A percentile compares a stretch with the other conserved stretches of the same genome.
These are phyloP conservation scores for Cheilosia pagana DNA, from an alignment of 2,888 invertebrate genomes.

Conservation along the genomic window DNA sequence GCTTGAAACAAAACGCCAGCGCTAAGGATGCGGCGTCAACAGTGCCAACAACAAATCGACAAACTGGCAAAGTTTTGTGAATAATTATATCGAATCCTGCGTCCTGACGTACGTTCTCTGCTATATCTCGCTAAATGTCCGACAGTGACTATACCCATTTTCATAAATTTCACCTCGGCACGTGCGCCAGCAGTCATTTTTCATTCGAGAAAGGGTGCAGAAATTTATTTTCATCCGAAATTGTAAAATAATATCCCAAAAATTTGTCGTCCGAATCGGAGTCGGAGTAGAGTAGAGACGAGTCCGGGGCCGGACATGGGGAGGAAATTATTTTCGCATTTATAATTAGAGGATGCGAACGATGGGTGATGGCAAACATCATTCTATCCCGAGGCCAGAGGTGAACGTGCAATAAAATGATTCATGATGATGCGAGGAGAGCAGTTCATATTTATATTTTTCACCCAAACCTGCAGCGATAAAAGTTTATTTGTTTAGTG, in stretches of 20 bases:
- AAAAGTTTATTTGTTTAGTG: conserved; percentile 68
- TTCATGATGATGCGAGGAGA: conserved; percentile 63
- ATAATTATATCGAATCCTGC: conserved; percentile 49
- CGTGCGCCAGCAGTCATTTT: conserved; percentile 63
- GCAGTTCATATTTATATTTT: conserved; percentile 72
- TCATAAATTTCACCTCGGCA: conserved; percentile 65
- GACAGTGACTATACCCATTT: conserved; percentile 62
- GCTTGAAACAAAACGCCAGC: conserved; percentile 1
- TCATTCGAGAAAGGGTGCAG: conserved; percentile 3
- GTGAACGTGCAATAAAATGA: conserved; percentile 53
- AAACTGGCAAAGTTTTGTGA: conserved; percentile 66
- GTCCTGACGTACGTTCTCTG: conserved; percentile 60
- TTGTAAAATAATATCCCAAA: conserved; percentile 70
- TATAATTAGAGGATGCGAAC: conserved; percentile 71
- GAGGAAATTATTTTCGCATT: conserved; percentile 74
- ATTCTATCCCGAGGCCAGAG: conserved; percentile 12
- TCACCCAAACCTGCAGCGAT: conserved; percentile 40
- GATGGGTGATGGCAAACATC: conserved; percentile 31
- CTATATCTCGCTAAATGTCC: conserved; percentile 23
- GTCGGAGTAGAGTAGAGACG: not conserved
- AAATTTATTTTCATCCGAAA: conserved; percentile 61
- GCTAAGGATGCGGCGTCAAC: conserved; percentile 43
- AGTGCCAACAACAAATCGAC: conserved; percentile 53
- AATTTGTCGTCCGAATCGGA: conserved; percentile 34
- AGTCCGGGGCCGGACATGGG: conserved; percentile 30